Evolutionary conservation across 2,888 invertebrate genomes (phyloP), one percentile per base, ranked within the genome.

Genomic region (Amiota mariae): DNA sequence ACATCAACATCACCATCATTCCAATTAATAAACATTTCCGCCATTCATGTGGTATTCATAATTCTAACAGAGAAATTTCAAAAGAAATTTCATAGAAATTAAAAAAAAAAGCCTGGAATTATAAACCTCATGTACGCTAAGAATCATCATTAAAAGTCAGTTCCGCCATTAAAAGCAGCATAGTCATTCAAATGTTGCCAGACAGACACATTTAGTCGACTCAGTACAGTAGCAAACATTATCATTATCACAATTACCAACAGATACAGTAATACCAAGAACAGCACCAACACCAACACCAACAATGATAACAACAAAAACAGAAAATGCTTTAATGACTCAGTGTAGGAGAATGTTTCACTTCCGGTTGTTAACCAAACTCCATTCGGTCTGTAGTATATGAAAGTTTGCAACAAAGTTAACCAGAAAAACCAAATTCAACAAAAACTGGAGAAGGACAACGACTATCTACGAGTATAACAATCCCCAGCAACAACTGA

Each of bases 301-400:
- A 47, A n/a, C 73, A 24, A 24, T 66, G 49, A 64, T 74, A 36
- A 51, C 72, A 74, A 75, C 78, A 83, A 82, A 85, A 83, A 85
- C 85, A 83, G 83, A 83, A 82, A 82, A 82, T 82, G 36, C 4
- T 36, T 36, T 36, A 36, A 36, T 36, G 36, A 36, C 6, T 36
- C 36, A 6, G 36, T 4, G 36, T 36, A 36, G 36, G 36, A 36
- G 36, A 36, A 36, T 36, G 36, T n/a, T 36, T 63, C 46, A 63
- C 63, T 63, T 63, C 63, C 63, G 24, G 8, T 63, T 63, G 63
- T 24, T 36, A 13, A 63, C 46, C 85, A 79, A 79, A 85, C 77
- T 73, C 71, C 76, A 71, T 81, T 77, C 76, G 75, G 77, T 36
- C 36, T 36, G 24, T 36, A 6, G 36, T 36, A 6, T 36, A 36